phyloP scores from a whole-genome alignment of 2,888 invertebrate species.

The Piscicola geometra region DNA sequence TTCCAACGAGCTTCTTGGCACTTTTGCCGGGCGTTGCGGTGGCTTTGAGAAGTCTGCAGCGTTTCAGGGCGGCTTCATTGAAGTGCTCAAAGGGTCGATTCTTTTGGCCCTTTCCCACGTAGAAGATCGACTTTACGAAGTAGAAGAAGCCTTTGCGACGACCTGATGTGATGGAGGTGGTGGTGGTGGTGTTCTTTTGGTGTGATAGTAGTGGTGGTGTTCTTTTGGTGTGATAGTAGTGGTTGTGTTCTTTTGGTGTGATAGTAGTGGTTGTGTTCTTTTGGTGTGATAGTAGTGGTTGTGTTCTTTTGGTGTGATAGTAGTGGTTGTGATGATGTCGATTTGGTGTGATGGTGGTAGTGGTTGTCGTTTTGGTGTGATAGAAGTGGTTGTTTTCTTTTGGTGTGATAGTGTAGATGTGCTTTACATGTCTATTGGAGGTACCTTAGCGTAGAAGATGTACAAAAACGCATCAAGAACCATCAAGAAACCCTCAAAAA shows the following conservation, averaged over 20 bases:
- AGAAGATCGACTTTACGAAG: constrained; percentile 83
- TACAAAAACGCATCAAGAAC: background rate
- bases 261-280: background rate
- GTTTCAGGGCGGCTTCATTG: constrained; percentile 69
- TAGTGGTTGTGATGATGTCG: too few species aligned
- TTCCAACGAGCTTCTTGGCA: too few species aligned
- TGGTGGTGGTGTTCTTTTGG: too few species aligned
- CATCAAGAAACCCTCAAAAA: background rate
- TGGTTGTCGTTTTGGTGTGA: too few species aligned
- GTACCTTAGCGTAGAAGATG: too few species aligned
- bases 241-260: background rate
- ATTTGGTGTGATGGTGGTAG: too few species aligned
- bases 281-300: background rate
- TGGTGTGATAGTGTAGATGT: too few species aligned
- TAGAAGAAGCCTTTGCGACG: constrained; percentile 57
- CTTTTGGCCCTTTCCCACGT: constrained; percentile 88
- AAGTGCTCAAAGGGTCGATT: constrained; percentile 83
- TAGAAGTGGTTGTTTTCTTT: too few species aligned
- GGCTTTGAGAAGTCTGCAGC: background rate
- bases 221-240: too few species aligned
- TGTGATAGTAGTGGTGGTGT: too few species aligned
- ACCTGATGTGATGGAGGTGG: constrained; percentile 9
- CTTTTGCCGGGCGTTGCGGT: background rate
- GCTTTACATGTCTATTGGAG: too few species aligned
- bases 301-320: too few species aligned